phyloP scores from a whole-genome alignment of 2,113 vertebrate species.

The Brachypteracias leptosomus region DNA sequence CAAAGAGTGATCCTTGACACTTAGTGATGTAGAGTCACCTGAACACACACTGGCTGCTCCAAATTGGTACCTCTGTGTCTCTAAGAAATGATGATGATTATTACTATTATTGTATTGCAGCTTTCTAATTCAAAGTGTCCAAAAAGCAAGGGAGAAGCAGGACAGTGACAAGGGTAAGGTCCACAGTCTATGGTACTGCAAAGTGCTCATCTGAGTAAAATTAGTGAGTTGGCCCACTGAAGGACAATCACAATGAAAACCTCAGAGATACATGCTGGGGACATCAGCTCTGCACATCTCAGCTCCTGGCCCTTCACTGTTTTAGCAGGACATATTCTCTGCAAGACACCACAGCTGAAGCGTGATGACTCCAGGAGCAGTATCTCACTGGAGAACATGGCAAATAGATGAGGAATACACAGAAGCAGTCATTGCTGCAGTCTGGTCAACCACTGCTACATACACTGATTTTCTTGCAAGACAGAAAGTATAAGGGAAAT shows the following conservation, averaged over 20 bases:
- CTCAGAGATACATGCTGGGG: not conserved
- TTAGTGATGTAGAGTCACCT: not conserved
- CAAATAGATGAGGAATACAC: not conserved
- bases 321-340: not conserved
- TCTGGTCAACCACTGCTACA: not conserved
- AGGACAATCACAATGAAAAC: not conserved
- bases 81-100: not conserved
- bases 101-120: not conserved
- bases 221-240: not conserved
- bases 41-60: not conserved
- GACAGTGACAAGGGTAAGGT: not conserved
- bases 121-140: not conserved
- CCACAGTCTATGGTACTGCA: not conserved
- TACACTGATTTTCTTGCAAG: not conserved
- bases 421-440: not conserved
- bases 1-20: not conserved
- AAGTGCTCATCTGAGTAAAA: not conserved
- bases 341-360: not conserved
- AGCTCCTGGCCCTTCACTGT: not conserved
- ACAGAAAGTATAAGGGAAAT: not conserved
- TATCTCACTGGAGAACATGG: not conserved
- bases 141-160: not conserved
- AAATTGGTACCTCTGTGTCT: not conserved
- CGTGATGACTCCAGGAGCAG: not conserved
- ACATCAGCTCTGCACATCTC: not conserved